Evolutionary conservation across 2,797 vertebrate genomes (phyloP), one percentile per base, ranked within the genome.

Genomic region (Moxostoma hubbsi): DNA sequence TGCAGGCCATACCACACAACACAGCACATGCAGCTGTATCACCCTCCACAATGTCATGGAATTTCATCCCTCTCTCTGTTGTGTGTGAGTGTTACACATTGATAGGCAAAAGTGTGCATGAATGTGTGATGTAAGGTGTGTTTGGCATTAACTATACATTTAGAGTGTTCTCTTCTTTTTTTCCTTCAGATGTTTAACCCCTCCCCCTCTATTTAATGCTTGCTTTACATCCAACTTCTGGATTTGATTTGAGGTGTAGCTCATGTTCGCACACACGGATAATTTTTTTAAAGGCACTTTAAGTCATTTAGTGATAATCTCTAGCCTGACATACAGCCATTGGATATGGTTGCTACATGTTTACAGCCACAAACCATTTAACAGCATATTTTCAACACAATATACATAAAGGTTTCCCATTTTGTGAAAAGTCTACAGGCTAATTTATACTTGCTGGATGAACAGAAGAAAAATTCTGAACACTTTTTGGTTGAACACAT

Each of bases 281-380:
- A 3, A 74, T 45, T 12, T 36, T 36, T 64, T 75, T 12, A 65
- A 55, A 55, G 53, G 15, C 65, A 75, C 62, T 61, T 75, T 64
- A 65, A 24, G 62, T 65, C 62, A 89, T 90, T 89, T 89, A 24
- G 85, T 88, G 87, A 90, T 91, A 87, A 66, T n/a, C 36, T 65
- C 15, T 2, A 55, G 7, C 5, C 13, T 55, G 61, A 65, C 51
- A 54, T 18, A 18, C 51, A 55, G 51, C 11, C 12, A 50, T 53
- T 54, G 36, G 16, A 53, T 18, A 24, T 0, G 61, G 51, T 13
- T 55, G 43, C 15, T n/a, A 46, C 36, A 54, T 24, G 11, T 51
- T 15, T 24, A 55, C 9, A 45, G 73, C 62, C 65, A 75, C 61
- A 65, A 10, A 24, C 65, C 10, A 16, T 18, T 75, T 13, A 55